Percentiles rank a stretch among this genome's conserved stretches.
Conservation (phyloP, 2,888 invertebrate genomes). For the Leptarthrus brevirostris region DNA sequence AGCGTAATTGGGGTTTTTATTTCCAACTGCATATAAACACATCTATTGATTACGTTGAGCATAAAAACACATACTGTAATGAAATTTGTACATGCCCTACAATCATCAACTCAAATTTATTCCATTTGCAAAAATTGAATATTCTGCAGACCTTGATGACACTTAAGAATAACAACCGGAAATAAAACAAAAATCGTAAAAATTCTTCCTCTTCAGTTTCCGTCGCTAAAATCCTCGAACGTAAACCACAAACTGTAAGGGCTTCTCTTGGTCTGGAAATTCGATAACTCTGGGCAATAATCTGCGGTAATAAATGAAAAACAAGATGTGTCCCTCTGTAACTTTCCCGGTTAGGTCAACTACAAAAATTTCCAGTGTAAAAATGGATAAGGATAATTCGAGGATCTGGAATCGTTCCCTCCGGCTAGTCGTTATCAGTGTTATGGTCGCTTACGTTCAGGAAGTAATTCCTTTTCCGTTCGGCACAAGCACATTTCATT, state of each 20-base stretch:
- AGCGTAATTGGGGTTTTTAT: too few species aligned
- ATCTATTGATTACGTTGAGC: too few species aligned
- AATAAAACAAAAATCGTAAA: slow-evolving; percentile 33
- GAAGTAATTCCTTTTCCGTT: slow-evolving; percentile 11
- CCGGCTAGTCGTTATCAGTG: not conserved
- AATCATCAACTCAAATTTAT: not conserved
- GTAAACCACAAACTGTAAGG: slow-evolving; percentile 19
- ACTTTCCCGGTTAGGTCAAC: slow-evolving; percentile 6
- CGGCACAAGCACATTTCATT: slow-evolving; percentile 17
- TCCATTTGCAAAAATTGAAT: slow-evolving; percentile 27
- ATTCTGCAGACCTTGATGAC: not conserved
- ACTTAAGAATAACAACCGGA: not conserved
- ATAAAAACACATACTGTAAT: not conserved
- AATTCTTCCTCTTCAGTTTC: slow-evolving; percentile 5
- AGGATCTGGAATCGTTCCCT: not conserved
- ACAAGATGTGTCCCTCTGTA: slow-evolving; percentile 26
- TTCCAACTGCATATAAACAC: too few species aligned
- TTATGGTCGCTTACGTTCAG: not conserved
- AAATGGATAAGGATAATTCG: slow-evolving; percentile 19
- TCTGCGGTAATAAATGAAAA: slow-evolving; percentile 10
- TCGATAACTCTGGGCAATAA: slow-evolving; percentile 29
- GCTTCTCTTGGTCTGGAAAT: slow-evolving; percentile 9
- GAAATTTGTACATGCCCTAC: not conserved
- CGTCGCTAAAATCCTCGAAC: not conserved
- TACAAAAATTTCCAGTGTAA: slow-evolving; percentile 1